phyloP scores from a whole-genome alignment of 1,140 invertebrate genomes.

The Conus betulinus region DNA sequence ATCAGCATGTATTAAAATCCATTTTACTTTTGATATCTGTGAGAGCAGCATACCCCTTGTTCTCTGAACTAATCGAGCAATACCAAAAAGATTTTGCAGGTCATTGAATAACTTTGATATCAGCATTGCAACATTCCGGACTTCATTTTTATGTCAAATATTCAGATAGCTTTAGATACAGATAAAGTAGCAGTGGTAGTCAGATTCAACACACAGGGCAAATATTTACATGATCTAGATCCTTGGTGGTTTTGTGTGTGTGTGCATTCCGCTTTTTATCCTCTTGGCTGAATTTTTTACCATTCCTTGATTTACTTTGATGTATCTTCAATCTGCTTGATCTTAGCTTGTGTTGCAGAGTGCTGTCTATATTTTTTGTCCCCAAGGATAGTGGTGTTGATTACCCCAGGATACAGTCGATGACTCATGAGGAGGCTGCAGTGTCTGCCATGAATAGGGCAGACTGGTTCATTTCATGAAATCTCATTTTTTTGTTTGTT shows the following conservation, averaged over 20 bases:
- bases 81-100: background rate
- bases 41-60: background rate
- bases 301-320: constrained; percentile 18
- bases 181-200: background rate
- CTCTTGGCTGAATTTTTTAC: background rate
- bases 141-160: background rate
- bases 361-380: background rate
- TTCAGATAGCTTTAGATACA: background rate
- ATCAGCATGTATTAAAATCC: too few relatives aligned
- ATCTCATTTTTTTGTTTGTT: background rate
- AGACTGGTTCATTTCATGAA: background rate
- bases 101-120: background rate
- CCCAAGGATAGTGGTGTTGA: background rate
- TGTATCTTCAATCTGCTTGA: background rate
- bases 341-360: background rate
- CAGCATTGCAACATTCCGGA: background rate
- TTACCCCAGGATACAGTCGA: background rate
- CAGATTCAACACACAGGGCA: constrained; percentile 4
- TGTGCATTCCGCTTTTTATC: constrained; percentile 25
- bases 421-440: too few relatives aligned
- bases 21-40: background rate
- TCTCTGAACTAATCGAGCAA: background rate
- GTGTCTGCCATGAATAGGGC: background rate
- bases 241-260: background rate
- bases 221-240: background rate